Percentiles rank a stretch among this genome's conserved stretches.
Conservation (phyloP, 2,888 invertebrate species). For the Phorcus lineatus region DNA sequence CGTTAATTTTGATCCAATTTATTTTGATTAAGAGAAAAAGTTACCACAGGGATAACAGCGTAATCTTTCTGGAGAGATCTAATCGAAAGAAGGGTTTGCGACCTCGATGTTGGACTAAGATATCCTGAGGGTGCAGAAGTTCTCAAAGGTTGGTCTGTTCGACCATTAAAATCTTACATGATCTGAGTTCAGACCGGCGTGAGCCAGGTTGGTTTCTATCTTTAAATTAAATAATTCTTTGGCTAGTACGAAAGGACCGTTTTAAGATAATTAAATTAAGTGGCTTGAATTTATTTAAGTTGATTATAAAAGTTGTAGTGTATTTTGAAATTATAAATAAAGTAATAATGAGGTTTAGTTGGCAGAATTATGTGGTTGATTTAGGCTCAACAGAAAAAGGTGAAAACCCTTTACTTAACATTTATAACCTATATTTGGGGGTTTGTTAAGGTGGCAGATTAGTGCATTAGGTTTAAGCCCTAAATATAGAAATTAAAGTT, state of each 20-base stretch:
- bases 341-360: constrained; percentile 68
- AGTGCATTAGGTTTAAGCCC: constrained; percentile 51
- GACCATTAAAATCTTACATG: constrained; percentile 89
- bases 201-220: constrained; percentile 91
- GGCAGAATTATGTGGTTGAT: constrained; percentile 83
- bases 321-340: background rate
- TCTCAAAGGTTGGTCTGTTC: constrained; percentile 80
- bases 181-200: constrained; percentile 92
- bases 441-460: constrained; percentile 38
- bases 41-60: constrained; percentile 91
- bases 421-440: background rate
- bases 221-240: constrained; percentile 75
- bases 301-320: background rate
- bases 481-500: constrained; percentile 35
- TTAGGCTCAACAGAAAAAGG: constrained; percentile 82
- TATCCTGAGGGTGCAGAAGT: constrained; percentile 82
- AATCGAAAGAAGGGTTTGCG: constrained; percentile 86
- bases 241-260: constrained; percentile 89
- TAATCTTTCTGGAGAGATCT: constrained; percentile 86
- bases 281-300: too few species aligned
- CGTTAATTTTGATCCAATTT: constrained; percentile 35
- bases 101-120: constrained; percentile 93
- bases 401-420: constrained; percentile 69
- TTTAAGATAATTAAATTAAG: background rate
- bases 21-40: constrained; percentile 78